These are phyloP conservation scores for Eugnorisma glareosa DNA, from an alignment of 2,888 invertebrate species.

Conservation along the genomic window DNA sequence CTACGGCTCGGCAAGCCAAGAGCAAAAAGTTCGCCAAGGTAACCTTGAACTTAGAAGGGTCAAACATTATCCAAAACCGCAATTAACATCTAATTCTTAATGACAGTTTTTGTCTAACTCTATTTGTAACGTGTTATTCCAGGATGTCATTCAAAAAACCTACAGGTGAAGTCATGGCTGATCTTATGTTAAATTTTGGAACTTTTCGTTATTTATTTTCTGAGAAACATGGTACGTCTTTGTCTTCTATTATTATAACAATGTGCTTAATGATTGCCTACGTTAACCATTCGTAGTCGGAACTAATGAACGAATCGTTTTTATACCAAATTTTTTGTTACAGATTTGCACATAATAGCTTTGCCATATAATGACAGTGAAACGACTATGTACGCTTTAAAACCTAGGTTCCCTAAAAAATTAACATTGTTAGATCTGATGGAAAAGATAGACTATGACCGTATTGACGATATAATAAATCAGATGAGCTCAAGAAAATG, in stretches of 20 bases:
- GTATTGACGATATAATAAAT: slow-evolving; percentile 87
- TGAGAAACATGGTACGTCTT: slow-evolving; percentile 75
- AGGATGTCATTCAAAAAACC: slow-evolving; percentile 90
- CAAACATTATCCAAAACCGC: slow-evolving; percentile 2
- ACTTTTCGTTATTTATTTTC: slow-evolving; percentile 77
- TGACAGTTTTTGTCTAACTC: slow-evolving; percentile 29
- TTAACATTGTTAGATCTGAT: slow-evolving; percentile 87
- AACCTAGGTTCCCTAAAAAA: slow-evolving; percentile 87
- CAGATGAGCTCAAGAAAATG: slow-evolving; percentile 86
- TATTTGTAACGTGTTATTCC: slow-evolving; percentile 65
- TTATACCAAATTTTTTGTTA: slow-evolving; percentile 45
- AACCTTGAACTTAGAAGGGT: slow-evolving; percentile 1
- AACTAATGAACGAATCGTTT: slow-evolving; percentile 16
- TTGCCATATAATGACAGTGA: slow-evolving; percentile 93
- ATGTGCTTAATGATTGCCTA: slow-evolving; percentile 22
- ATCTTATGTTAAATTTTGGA: slow-evolving; percentile 92
- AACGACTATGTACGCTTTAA: slow-evolving; percentile 92
- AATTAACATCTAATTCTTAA: background rate
- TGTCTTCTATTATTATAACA: slow-evolving; percentile 12
- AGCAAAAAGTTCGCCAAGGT: background rate
- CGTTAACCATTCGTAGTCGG: background rate
- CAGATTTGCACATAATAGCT: slow-evolving; percentile 92
- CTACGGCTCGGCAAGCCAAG: background rate
- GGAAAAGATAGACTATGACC: slow-evolving; percentile 83
- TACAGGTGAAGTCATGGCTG: slow-evolving; percentile 83